Base-by-base conservation (phyloP, 2,113 vertebrate species). In the Clarias batrachus region DNA sequence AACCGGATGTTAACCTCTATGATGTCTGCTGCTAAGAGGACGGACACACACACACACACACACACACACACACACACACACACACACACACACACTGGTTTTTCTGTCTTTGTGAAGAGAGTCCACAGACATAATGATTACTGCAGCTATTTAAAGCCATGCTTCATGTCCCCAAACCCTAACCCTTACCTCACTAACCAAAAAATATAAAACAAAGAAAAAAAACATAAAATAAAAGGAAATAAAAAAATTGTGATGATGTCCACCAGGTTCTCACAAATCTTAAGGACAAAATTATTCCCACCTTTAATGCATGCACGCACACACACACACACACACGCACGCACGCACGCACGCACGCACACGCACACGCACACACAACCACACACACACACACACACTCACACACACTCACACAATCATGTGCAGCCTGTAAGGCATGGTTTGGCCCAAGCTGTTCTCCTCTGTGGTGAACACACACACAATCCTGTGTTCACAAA, bases 401-500 rank as follows among this genome's bases (percentile, higher is more conserved):
- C 73, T 52, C 73, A 76, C 73, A 76, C 73, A n/a, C 41, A 52
- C 21, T n/a, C 23, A 17, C 41, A 54, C 48, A 56, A 68, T 78
- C 79, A 78, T 30, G 71, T 56, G 70, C 54, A 54, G 25, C n/a
- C 23, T 74, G 27, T 85, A 85, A 85, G 74, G n/a, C 13, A 56
- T 57, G n/a, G 52, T 60, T 78, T 85, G 84, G 60, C 70, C 70
- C 17, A 30, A 60, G 27, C 33, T 81, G n/a, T 87, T 56, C 59
- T 83, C 23, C 65, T 74, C 62, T 82, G 65, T 86, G 84, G 83
- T 86, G 81, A 84, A 87, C 66, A 84, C 17, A 87, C 82, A 74
- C 82, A 66, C 70, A 87, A 82, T 73, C 74, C 84, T 83, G 81
- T 87, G 78, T 62, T 73, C 70, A 71, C 78, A 89, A 82, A 71